Evolutionary conservation across 2,797 vertebrate genomes (phyloP).

Genomic region (Columba guinea): DNA sequence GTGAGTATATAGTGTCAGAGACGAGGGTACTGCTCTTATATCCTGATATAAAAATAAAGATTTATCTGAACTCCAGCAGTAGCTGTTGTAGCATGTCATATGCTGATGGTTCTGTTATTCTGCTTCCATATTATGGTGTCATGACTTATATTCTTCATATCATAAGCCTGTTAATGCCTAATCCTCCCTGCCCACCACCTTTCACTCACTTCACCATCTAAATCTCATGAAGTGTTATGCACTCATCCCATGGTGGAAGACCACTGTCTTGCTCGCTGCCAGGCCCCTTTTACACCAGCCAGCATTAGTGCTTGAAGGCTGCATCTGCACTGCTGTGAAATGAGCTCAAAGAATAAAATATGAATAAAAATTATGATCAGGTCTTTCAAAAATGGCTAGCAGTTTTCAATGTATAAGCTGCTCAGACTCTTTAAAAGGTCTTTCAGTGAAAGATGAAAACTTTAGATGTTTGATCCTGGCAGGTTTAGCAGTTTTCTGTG

Average conservation of each 20-base stretch:
- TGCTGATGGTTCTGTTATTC: background rate
- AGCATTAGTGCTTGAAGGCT: background rate
- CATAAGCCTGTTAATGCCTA: background rate
- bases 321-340: background rate
- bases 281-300: background rate
- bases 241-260: background rate
- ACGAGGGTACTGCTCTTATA: background rate
- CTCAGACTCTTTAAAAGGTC: background rate
- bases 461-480: background rate
- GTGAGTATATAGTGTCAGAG: background rate
- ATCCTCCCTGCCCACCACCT: background rate
- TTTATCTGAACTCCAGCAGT: background rate
- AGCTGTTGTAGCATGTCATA: background rate
- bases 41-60: background rate
- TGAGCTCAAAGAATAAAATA: background rate
- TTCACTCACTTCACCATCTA: background rate
- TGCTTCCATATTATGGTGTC: background rate
- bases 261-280: rapidly evolving
- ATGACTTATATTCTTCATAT: background rate
- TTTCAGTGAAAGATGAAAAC: background rate
- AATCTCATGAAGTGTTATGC: rapidly evolving
- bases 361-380: background rate
- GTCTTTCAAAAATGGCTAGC: background rate
- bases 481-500: background rate
- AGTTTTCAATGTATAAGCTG: background rate